A percentile compares a stretch with the other conserved stretches of the same genome.
Evolutionary conservation across 2,797 vertebrate species (phyloP).

Genomic region (Crossoptilon crossoptilon): DNA sequence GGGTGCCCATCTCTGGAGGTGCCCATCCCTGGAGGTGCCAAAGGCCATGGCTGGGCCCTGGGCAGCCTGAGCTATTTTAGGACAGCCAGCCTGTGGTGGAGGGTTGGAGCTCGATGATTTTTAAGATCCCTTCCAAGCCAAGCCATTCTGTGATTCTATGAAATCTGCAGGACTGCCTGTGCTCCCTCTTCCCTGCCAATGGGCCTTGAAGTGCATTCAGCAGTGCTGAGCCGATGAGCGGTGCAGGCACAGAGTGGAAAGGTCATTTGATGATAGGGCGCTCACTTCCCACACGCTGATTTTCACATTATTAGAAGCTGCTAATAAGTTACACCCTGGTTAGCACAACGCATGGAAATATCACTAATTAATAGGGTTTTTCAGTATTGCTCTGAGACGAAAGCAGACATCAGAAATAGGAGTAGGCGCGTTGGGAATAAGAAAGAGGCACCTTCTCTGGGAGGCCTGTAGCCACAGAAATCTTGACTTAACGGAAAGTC

Average conservation of each 20-base stretch:
- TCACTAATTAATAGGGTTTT: conserved; percentile 23
- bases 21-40: too few relatives aligned
- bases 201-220: background rate
- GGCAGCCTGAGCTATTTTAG: too few relatives aligned
- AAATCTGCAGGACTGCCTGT: too few relatives aligned
- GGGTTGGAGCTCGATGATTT: too few relatives aligned
- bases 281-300: conserved; percentile 23
- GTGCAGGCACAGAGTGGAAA: background rate
- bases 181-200: background rate
- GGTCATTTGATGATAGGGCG: background rate
- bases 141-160: too few relatives aligned
- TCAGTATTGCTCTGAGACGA: conserved; percentile 33
- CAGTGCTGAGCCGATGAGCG: background rate
- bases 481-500: conserved; percentile 10
- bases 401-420: conserved; percentile 30
- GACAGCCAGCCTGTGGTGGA: too few relatives aligned
- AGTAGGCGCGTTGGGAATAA: background rate
- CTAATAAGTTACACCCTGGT: conserved; percentile 5
- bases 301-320: conserved; percentile 39
- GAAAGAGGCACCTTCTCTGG: background rate
- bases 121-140: too few relatives aligned
- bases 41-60: too few relatives aligned
- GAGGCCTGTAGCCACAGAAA: conserved; percentile 14
- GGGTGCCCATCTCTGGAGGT: too few relatives aligned
- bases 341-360: background rate